phyloP scores from a whole-genome alignment of 1,140 invertebrate species.

The Drosophila sturtevanti region DNA sequence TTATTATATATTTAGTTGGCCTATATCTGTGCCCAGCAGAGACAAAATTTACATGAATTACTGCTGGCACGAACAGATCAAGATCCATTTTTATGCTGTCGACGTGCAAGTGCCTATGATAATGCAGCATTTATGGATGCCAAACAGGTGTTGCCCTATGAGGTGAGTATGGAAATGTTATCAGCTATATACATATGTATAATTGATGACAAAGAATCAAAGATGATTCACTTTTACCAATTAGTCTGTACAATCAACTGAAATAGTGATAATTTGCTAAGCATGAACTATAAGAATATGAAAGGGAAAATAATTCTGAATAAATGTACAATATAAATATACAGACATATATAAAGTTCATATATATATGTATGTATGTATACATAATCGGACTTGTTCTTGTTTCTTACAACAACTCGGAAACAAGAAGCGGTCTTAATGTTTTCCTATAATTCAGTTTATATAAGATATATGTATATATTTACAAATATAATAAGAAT shows the following conservation, averaged over 20 bases:
- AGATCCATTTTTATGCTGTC: slow-evolving; percentile 89
- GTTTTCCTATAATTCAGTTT: too few relatives aligned
- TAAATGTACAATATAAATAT: background rate
- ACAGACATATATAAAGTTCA: too few relatives aligned
- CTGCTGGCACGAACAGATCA: slow-evolving; percentile 89
- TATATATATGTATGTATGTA: too few relatives aligned
- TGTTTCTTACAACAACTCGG: too few relatives aligned
- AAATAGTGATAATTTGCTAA: background rate
- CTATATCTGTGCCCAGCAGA: slow-evolving; percentile 95
- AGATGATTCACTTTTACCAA: background rate
- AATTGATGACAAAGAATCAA: background rate
- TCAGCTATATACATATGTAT: too few relatives aligned
- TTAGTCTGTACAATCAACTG: background rate
- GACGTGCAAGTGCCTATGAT: slow-evolving; percentile 90
- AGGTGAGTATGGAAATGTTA: slow-evolving; percentile 84
- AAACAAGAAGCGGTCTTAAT: too few relatives aligned
- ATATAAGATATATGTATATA: too few relatives aligned
- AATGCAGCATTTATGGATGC: slow-evolving; percentile 93
- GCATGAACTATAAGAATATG: background rate
- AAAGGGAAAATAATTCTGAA: background rate
- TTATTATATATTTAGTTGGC: slow-evolving; percentile 86
- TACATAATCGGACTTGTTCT: too few relatives aligned
- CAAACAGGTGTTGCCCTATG: slow-evolving; percentile 93
- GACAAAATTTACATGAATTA: slow-evolving; percentile 91
- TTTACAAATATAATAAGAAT: too few relatives aligned